Percentiles rank a stretch among this genome's conserved stretches.
Evolutionary conservation across 37 sponge, comb jelly and placozoan species (phyloP).

Genomic region (Cladorhizidae sp.): DNA sequence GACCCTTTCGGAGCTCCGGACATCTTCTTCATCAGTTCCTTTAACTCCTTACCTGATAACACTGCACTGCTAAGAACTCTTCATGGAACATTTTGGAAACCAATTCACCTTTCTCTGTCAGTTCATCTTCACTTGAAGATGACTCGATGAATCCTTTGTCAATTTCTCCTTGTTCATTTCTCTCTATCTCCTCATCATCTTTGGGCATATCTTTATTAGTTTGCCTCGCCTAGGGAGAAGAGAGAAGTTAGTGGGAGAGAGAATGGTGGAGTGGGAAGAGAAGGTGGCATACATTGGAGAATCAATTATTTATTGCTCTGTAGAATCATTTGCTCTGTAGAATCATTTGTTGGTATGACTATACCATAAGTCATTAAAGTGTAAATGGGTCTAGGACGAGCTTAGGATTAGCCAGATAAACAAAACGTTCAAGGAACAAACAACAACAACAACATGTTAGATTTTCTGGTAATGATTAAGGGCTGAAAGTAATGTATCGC

Average conservation of each 20-base stretch:
- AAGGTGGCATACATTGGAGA: too few relatives aligned
- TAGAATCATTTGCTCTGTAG: too few relatives aligned
- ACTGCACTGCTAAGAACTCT: neutral
- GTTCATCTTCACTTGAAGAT: slow-evolving; percentile 39
- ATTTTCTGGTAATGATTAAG: too few relatives aligned
- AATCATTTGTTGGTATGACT: too few relatives aligned
- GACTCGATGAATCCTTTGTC: slow-evolving; percentile 57
- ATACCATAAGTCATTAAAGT: too few relatives aligned
- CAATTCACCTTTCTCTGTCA: slow-evolving; percentile 63
- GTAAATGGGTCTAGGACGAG: too few relatives aligned
- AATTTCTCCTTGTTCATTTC: slow-evolving; percentile 53
- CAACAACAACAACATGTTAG: too few relatives aligned
- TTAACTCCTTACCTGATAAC: slow-evolving; percentile 63
- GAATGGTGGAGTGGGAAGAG: too few relatives aligned
- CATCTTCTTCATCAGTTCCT: slow-evolving; percentile 77
- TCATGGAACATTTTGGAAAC: neutral
- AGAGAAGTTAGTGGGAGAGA: neutral
- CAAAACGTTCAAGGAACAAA: too few relatives aligned
- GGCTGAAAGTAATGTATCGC: too few relatives aligned
- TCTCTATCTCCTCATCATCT: slow-evolving; percentile 74
- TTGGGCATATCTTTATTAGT: slow-evolving; percentile 50
- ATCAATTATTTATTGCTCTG: too few relatives aligned
- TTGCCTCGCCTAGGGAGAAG: slow-evolving; percentile 29
- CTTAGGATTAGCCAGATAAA: too few relatives aligned
- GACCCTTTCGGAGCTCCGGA: slow-evolving; percentile 13